Evolutionary conservation across 2,888 invertebrate genomes (phyloP), one percentile per base, ranked within the genome.

Genomic region (Craniophora ligustri): DNA sequence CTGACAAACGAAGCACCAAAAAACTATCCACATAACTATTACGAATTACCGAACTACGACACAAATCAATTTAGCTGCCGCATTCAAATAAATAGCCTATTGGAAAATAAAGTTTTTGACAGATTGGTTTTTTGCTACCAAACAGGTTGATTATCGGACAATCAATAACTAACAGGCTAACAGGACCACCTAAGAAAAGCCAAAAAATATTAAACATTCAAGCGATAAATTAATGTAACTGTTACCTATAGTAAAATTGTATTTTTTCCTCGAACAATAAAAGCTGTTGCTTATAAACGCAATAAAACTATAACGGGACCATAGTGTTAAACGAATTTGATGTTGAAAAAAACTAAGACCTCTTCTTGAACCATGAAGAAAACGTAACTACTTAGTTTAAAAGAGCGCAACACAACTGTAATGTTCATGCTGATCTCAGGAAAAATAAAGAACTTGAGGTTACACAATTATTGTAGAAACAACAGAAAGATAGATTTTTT

Each of bases 1-100:
- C 34, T 81, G 75, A 44, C 34, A 79, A 76, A 31, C 31, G 34
- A 60, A 58, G 30, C 56, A 68, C 35, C 56, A 60, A 63, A 57
- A 72, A 59, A 59, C 32, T 21, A 21, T 15, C 32, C 15, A 59
- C 10, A 19, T 23, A 47, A 40, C 42, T 58, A 70, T 65, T 51
- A 62, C 49, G 14, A 41, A 35, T 28, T 31, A 35, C 32, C 23
- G 42, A 55, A 23, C 40, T 47, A 46, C n/a, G 26, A 47, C 42
- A 36, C 31, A 54, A 46, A 31, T 1, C 26, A 3, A 42, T 26
- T 10, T 10, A 3, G 4, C n/a, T 8, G 23, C 8, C 13, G 16
- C 16, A 16, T 8, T n/a, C 42, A 45, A 10, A 14, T 31, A 36
- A 14, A 54, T 46, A 61, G 16, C 32, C 26, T 0, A 32, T 35